phyloP scores from a whole-genome alignment of 2,888 invertebrate species.

The Oligia strigilis region DNA sequence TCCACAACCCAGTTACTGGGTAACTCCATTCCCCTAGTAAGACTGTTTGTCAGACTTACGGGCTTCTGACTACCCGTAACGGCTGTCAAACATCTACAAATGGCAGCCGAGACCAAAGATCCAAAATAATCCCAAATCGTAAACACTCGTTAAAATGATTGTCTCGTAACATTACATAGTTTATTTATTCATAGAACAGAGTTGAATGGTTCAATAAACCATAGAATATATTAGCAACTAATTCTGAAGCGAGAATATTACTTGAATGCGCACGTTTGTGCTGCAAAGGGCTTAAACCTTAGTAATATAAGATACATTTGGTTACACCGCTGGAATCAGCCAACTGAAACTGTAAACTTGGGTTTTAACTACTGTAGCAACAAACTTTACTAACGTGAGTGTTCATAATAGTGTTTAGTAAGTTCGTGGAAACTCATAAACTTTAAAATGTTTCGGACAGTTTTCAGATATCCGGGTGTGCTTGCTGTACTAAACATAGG shows the following conservation, averaged over 20 bases:
- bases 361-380: conserved; percentile 44
- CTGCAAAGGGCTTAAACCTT: conserved; percentile 24
- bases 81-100: not conserved
- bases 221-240: conserved; percentile 51
- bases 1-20: no score
- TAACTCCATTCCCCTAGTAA: no score
- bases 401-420: conserved; percentile 48
- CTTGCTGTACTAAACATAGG: conserved; percentile 10
- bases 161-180: conserved; percentile 29
- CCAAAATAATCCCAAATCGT: conserved; percentile 5
- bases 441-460: conserved; percentile 50
- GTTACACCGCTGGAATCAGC: conserved; percentile 21
- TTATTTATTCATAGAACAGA: conserved; percentile 43
- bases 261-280: conserved; percentile 25
- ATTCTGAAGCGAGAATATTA: conserved; percentile 39
- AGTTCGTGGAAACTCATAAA: conserved; percentile 45
- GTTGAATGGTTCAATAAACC: conserved; percentile 47
- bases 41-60: no score
- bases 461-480: conserved; percentile 39
- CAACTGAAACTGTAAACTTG: conserved; percentile 55
- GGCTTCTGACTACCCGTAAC: no score
- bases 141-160: conserved; percentile 7
- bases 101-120: not conserved
- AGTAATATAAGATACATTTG: conserved; percentile 22
- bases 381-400: conserved; percentile 44